Percentiles rank a stretch among this genome's conserved stretches.
Conservation (phyloP, 2,113 vertebrate species). For the Polyodon spathula region DNA sequence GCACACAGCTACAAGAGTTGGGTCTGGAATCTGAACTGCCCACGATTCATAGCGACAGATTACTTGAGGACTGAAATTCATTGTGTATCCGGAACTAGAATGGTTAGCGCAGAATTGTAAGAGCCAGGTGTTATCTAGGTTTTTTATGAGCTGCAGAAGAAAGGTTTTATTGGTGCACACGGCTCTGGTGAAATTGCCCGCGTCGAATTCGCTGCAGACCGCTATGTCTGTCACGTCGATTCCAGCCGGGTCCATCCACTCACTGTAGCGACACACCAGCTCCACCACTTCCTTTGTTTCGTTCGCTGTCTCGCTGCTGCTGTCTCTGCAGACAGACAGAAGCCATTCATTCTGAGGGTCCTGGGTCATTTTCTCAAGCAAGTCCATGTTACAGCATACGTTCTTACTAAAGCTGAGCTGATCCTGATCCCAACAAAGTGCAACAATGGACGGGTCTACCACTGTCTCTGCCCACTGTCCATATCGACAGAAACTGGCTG, state of each 20-base stretch:
- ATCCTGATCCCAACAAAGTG: constrained; percentile 53
- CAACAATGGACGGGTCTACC: constrained; percentile 51
- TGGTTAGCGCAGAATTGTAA: constrained; percentile 47
- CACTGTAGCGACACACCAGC: constrained; percentile 49
- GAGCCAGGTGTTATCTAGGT: constrained; percentile 59
- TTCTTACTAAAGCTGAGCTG: constrained; percentile 42
- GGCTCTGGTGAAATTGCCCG: constrained; percentile 48
- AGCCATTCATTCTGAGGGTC: constrained; percentile 55
- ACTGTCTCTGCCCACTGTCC: constrained; percentile 31
- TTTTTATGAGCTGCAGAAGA: constrained; percentile 49
- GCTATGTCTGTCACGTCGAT: constrained; percentile 60
- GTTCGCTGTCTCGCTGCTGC: background rate
- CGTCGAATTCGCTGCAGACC: constrained; percentile 52
- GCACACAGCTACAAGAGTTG: constrained; percentile 47
- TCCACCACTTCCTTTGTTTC: constrained; percentile 13
- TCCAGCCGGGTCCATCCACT: constrained; percentile 47
- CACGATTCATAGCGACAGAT: constrained; percentile 57
- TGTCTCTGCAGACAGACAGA: constrained; percentile 34
- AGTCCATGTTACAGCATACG: constrained; percentile 43
- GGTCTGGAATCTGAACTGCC: constrained; percentile 38
- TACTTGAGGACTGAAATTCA: constrained; percentile 27
- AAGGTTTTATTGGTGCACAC: constrained; percentile 50
- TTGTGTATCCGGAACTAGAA: constrained; percentile 13
- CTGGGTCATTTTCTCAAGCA: constrained; percentile 41
- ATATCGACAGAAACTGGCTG: constrained; percentile 44